A percentile compares a stretch with the other conserved stretches of the same genome.
Evolutionary conservation across 1,140 invertebrate species (phyloP).

Genomic region (Tetragonula clypearis): DNA sequence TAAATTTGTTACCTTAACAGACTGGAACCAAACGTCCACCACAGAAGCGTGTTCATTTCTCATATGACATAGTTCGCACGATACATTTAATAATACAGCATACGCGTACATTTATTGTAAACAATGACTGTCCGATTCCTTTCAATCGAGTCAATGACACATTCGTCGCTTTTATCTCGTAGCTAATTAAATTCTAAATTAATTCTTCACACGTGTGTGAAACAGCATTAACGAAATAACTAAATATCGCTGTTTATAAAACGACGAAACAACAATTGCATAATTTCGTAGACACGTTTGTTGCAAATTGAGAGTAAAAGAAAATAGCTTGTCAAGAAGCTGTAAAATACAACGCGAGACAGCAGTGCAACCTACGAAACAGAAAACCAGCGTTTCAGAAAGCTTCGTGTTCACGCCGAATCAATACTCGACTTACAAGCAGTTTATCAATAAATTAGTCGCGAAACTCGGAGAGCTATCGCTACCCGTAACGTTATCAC

Average conservation of each 20-base stretch:
- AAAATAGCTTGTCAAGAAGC: not conserved
- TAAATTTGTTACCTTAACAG: not conserved
- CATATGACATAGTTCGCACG: too few species aligned
- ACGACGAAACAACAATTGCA: not conserved
- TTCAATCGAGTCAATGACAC: not conserved
- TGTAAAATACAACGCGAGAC: not conserved
- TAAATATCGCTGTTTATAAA: too few species aligned
- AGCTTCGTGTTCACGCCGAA: not conserved
- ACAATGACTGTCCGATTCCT: not conserved
- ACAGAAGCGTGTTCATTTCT: not conserved
- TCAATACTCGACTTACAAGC: not conserved
- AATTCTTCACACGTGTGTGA: not conserved
- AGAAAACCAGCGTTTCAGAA: not conserved
- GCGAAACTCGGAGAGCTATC: not conserved
- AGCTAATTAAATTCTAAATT: not conserved
- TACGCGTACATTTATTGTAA: not conserved
- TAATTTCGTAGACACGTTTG: not conserved
- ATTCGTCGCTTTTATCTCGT: too few species aligned
- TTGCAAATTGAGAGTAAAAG: not conserved
- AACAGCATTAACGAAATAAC: too few species aligned
- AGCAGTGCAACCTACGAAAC: not conserved
- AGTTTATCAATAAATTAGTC: slow-evolving; percentile 22
- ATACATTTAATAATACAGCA: too few species aligned
- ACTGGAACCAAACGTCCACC: too few species aligned
- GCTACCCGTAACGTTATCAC: not conserved